Conservation (phyloP, 2,113 vertebrate species). For the Lipotes vexillifer region DNA sequence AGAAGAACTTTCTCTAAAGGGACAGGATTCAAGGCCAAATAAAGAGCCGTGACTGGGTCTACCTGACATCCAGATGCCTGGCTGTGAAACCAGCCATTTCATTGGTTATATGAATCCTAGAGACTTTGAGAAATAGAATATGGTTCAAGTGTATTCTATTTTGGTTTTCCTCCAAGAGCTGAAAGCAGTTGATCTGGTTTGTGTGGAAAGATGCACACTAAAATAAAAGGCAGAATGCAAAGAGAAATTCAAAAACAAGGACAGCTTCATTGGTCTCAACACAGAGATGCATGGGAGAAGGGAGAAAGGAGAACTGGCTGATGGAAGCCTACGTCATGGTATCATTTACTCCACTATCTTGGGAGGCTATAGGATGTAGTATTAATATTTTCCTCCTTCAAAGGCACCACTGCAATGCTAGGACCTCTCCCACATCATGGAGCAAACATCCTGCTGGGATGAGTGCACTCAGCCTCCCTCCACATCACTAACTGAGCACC, state of each 20-base stretch:
- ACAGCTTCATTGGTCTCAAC: not conserved
- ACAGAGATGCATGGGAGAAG: accelerated
- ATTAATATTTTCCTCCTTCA: not conserved
- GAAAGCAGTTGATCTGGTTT: not conserved
- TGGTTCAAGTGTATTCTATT: not conserved
- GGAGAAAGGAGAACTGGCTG: accelerated
- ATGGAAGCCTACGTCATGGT: accelerated
- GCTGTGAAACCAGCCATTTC: not conserved
- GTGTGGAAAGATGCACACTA: not conserved
- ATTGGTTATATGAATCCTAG: not conserved
- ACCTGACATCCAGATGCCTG: not conserved
- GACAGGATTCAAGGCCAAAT: not conserved
- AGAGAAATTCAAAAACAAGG: not conserved
- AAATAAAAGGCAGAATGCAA: not conserved
- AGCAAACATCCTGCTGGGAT: accelerated
- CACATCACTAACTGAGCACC: not conserved
- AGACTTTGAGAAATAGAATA: not conserved
- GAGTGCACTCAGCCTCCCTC: not conserved
- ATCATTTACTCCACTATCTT: not conserved
- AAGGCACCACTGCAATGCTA: not conserved
- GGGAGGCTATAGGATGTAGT: accelerated
- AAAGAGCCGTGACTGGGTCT: not conserved
- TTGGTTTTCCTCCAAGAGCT: not conserved
- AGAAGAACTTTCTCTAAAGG: slow-evolving; percentile 18
- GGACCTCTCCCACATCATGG: not conserved